Conservation (phyloP, 2,888 invertebrate genomes). For the Drosophila buzzatii region DNA sequence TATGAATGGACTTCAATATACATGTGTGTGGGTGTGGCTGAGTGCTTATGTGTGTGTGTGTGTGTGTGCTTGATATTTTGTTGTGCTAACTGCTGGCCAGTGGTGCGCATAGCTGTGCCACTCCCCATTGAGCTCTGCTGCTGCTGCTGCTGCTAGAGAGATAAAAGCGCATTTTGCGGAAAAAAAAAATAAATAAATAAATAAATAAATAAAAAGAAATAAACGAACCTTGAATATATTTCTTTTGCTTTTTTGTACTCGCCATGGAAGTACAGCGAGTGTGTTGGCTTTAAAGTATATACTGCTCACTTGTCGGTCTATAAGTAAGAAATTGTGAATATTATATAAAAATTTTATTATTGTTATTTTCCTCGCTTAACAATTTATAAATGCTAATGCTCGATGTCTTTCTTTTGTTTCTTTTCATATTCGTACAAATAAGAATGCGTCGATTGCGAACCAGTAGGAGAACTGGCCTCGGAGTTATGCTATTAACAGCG, state of each 20-base stretch:
- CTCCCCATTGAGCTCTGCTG: conserved; percentile 30
- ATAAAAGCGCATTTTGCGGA: conserved; percentile 58
- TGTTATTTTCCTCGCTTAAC: too few relatives aligned
- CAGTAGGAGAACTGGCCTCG: too few relatives aligned
- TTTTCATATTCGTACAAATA: too few relatives aligned
- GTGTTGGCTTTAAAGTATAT: neutral
- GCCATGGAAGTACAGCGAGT: neutral
- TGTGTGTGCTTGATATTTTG: conserved; percentile 33
- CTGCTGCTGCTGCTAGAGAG: conserved; percentile 35
- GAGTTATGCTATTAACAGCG: too few relatives aligned
- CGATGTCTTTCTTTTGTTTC: too few relatives aligned
- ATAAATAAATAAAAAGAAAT: conserved; percentile 17
- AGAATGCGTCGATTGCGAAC: too few relatives aligned
- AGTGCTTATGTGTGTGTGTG: conserved; percentile 4
- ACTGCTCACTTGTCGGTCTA: neutral
- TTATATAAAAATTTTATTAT: too few relatives aligned
- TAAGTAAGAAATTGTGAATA: neutral
- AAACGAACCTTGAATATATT: conserved; percentile 62
- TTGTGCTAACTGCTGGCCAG: conserved; percentile 62
- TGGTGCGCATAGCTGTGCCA: conserved; percentile 49
- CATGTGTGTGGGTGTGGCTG: neutral
- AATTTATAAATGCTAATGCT: too few relatives aligned
- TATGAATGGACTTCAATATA: neutral
- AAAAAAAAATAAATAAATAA: too few relatives aligned
- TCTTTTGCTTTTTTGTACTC: conserved; percentile 37